A percentile compares a stretch with the other conserved stretches of the same genome.
Evolutionary conservation across 92 coral and sea anemone species (phyloP).

Genomic region (Zoanthus sociatus): DNA sequence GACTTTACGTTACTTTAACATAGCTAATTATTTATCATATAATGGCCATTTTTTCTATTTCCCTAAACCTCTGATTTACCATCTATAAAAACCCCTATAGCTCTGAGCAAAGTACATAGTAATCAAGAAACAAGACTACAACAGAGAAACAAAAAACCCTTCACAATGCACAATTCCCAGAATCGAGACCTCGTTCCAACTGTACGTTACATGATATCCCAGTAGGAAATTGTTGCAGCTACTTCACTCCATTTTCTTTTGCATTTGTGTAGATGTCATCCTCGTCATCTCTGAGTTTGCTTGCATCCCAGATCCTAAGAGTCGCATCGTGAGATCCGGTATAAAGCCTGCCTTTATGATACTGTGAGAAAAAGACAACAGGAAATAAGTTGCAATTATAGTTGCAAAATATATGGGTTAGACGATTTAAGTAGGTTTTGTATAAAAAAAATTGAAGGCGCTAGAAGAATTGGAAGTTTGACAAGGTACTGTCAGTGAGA

Average conservation of each 20-base stretch:
- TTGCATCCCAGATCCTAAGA: constrained; percentile 87
- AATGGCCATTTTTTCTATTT: no score
- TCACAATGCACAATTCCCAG: background rate
- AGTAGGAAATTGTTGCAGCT: constrained; percentile 5
- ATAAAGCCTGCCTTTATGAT: constrained; percentile 70
- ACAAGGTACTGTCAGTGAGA: no score
- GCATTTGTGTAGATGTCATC: constrained; percentile 78
- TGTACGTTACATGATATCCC: background rate
- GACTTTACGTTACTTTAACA: no score
- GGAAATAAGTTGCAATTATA: background rate
- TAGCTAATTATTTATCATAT: no score
- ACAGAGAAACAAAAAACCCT: background rate
- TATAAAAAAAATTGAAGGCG: no score
- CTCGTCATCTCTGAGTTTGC: constrained; percentile 89
- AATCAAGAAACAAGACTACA: background rate
- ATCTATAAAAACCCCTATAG: no score
- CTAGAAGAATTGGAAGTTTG: no score
- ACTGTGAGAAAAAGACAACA: constrained; percentile 47
- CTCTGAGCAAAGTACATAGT: no score
- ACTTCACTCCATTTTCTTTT: constrained; percentile 84
- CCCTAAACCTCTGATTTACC: no score
- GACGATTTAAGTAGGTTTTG: no score
- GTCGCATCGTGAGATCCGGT: constrained; percentile 79
- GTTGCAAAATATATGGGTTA: background rate
- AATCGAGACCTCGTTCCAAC: background rate